These are phyloP conservation scores for Apodemus agrarius DNA, from an alignment of 2,797 vertebrate genomes.

Conservation along the genomic window DNA sequence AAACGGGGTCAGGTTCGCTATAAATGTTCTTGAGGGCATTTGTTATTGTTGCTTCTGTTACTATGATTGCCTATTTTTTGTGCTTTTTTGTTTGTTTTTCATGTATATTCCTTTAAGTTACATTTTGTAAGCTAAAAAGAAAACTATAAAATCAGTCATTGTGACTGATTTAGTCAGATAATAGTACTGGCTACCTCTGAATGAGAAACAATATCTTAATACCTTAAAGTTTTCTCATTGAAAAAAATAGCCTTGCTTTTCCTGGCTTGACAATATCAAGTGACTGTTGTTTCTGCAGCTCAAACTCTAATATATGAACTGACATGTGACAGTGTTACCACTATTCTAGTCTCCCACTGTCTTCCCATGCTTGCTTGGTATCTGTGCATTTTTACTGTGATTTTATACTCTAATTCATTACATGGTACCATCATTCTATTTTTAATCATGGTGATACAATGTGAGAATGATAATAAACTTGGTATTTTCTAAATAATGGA, in stretches of 20 bases:
- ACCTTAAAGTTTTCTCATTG: not conserved
- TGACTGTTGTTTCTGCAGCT: not conserved
- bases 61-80: not conserved
- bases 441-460: conserved; percentile 10
- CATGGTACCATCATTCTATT: not conserved
- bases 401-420: not conserved
- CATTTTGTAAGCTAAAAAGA: not conserved
- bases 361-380: conserved; percentile 17
- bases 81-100: not conserved
- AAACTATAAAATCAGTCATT: not conserved
- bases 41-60: not conserved
- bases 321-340: not conserved
- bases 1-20: not conserved
- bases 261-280: not conserved
- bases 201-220: not conserved
- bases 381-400: not conserved
- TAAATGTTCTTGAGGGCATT: not conserved
- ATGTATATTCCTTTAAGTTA: not conserved
- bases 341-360: not conserved
- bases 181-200: conserved; percentile 19
- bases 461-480: not conserved
- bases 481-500: not conserved
- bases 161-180: not conserved
- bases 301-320: not conserved
- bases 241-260: not conserved